Base-by-base conservation (phyloP, 2,113 vertebrate species). In the Columba livia region DNA sequence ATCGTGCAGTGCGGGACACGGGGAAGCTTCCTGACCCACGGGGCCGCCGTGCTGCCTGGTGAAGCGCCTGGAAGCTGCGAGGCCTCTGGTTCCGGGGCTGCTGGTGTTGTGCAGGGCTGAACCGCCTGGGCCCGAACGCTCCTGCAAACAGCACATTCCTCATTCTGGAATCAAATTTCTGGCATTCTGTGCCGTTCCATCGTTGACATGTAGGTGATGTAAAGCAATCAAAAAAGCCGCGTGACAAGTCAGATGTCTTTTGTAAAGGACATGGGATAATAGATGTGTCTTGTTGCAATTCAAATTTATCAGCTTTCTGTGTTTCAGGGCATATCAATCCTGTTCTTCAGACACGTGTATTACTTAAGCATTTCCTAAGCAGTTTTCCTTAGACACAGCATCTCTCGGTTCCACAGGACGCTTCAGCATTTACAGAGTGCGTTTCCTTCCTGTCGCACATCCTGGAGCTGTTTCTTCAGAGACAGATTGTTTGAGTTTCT, bases 401-500 rank as follows among this genome's bases (percentile, higher is more conserved):
- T 74, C 89, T 62, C 82, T 47, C 24, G 1, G 38, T 42, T 90
- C 79, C 65, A n/a, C 0, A 9, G 85, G 80, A 81, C 66, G 29
- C 91, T 92, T 42, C 88, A 56, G 88, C 94, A 88, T 80, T 89
- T 91, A 64, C 79, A 85, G 79, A 83, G 72, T 47, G 56, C 34
- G 9, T 90, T 94, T 94, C 89, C 93, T 96, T 94, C 93, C 92
- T 94, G 94, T 92, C 32, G 71, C 90, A 85, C 85, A 93, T 94
- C 95, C 95, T 69, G 89, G 61, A 91, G 93, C 93, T 95, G 16
- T 94, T 94, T 91, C 94, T 97, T 89, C 84, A 86, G 91, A 72
- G 86, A 32, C 94, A 94, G 93, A 96, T 79, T 94, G 94, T 92
- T 94, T 92, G 87, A 97, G 74, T 92, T 92, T 79, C 80, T 96